Base-by-base conservation (phyloP, 2,113 vertebrate genomes). In the Phrynosoma blainvillii region DNA sequence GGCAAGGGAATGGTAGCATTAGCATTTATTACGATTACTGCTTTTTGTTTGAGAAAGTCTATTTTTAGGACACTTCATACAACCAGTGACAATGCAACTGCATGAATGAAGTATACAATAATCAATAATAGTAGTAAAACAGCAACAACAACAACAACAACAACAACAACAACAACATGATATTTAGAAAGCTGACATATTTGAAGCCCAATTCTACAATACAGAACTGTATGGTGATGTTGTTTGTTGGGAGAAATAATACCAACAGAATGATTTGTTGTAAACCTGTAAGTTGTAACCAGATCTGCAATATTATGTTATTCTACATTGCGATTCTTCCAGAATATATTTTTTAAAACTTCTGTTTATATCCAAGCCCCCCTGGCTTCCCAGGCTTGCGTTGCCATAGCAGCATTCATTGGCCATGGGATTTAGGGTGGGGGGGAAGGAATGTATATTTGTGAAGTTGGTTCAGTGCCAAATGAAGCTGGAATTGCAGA, bases 21-120 rank as follows among this genome's bases (percentile, higher is more conserved):
- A 95, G 85, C 90, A 88, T 95, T 84, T 95, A 93, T 97, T 96
- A 96, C 95, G 94, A 95, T 93, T 95, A 92, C 94, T 96, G 95
- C 95, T 91, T 93, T 94, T 89, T 65, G 86, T 94, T 96, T 95
- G 91, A 92, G 79, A 88, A 90, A 89, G 91, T 94, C 93, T 96
- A 65, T 96, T 96, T 96, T 94, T 92, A 84, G 93, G 93, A 93
- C 95, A 93, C 86, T 54, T 93, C 87, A 84, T 81, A 89, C 88
- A 93, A 95, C 89, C 87, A 91, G 90, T 85, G 40, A 83, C 93
- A 92, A 94, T 94, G 93, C 96, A 96, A 96, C 96, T 96, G 95
- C 92, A 92, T 85, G 94, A 96, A 93, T 94, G 93, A 96, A 80
- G 91, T 11, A 6, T 92, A 90, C 90, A 96, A 91, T 92, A 95